A percentile compares a stretch with the other conserved stretches of the same genome.
phyloP scores from a whole-genome alignment of 2,888 invertebrate species.

The Phorcus lineatus region DNA sequence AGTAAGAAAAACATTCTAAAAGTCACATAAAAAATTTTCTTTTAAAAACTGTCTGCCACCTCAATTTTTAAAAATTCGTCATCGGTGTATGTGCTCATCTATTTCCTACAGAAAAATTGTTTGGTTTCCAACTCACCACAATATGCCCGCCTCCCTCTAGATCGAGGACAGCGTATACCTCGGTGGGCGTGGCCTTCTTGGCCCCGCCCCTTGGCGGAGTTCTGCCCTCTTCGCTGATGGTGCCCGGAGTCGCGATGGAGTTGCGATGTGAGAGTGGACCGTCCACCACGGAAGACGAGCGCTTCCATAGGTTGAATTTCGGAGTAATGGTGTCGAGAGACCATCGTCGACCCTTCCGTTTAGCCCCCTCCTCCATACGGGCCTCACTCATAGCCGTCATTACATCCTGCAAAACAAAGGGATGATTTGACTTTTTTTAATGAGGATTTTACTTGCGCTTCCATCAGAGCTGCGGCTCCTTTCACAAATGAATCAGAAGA shows the following conservation, averaged over 20 bases:
- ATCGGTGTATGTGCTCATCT: no score
- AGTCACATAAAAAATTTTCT: no score
- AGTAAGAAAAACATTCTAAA: no score
- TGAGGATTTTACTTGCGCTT: no score
- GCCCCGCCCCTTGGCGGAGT: neutral
- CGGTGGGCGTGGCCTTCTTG: neutral
- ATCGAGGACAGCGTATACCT: neutral
- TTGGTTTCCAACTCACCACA: neutral
- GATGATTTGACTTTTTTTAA: no score
- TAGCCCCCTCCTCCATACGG: neutral
- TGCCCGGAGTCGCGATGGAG: neutral
- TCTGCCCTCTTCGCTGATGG: neutral
- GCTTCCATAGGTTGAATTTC: neutral
- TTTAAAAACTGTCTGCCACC: no score
- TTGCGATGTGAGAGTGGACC: neutral
- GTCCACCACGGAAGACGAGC: neutral
- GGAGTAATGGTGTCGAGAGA: conserved; percentile 3
- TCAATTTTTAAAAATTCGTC: no score
- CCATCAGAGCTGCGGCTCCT: no score
- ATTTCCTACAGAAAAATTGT: no score
- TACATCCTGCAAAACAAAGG: neutral
- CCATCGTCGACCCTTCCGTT: neutral
- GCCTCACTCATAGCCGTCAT: conserved; percentile 1
- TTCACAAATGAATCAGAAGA: no score
- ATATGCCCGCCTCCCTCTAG: neutral